Conservation (phyloP, 2,888 invertebrate genomes). For the Microctonus brassicae region DNA sequence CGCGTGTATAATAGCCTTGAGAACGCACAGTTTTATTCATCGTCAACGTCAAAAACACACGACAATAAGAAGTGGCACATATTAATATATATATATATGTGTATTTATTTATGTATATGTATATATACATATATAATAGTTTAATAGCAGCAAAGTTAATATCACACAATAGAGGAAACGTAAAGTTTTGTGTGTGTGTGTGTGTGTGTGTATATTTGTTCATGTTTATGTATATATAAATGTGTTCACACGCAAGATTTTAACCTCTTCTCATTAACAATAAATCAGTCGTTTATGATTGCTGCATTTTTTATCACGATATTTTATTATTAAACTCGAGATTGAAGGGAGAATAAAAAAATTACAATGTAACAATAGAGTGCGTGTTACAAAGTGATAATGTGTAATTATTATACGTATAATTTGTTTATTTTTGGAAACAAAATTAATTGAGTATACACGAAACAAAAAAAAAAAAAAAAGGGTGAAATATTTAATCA, state of each 20-base stretch:
- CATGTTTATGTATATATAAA: not conserved
- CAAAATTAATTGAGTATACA: not conserved
- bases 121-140: no score
- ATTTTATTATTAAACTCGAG: constrained; percentile 24
- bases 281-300: constrained; percentile 53
- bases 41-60: constrained; percentile 16
- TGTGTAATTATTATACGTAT: not conserved
- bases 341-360: not conserved
- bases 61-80: constrained; percentile 12
- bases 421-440: not conserved
- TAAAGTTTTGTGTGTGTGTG: no score
- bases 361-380: no score
- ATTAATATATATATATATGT: not conserved
- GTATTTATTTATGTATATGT: not conserved
- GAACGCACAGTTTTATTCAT: constrained; percentile 26
- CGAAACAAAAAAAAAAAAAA: no score
- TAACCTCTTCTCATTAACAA: constrained; percentile 38
- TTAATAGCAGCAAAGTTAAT: no score
- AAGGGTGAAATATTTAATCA: not conserved
- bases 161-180: no score
- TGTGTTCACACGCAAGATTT: constrained; percentile 46
- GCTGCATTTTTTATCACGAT: constrained; percentile 52
- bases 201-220: no score
- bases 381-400: not conserved
- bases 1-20: constrained; percentile 38